Evolutionary conservation across 2,797 vertebrate genomes (phyloP).

Genomic region (Dicrostonyx torquatus): DNA sequence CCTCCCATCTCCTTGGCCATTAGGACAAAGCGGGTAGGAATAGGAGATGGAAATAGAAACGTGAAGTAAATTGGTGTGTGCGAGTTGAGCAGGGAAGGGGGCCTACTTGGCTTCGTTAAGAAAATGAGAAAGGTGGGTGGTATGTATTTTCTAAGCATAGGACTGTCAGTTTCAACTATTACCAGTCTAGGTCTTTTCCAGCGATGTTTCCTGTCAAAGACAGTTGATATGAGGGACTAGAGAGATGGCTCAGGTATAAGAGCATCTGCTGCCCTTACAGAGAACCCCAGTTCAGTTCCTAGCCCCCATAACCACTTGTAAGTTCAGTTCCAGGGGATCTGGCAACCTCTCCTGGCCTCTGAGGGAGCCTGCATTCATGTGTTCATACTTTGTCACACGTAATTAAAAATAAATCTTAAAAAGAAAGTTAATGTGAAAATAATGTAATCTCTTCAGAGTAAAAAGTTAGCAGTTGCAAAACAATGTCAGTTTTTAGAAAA

Average conservation of each 20-base stretch:
- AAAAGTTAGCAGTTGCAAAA: neutral
- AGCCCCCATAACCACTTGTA: too few relatives aligned
- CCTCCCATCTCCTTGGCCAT: neutral
- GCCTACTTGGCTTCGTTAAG: neutral
- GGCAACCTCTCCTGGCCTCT: neutral
- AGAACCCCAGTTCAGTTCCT: too few relatives aligned
- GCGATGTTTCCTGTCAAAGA: neutral
- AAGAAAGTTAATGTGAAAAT: neutral
- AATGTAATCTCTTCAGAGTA: neutral
- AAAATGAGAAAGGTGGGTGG: neutral
- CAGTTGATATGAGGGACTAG: neutral
- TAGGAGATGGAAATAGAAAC: neutral
- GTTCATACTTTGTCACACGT: neutral
- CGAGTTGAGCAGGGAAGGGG: neutral
- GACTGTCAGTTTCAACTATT: neutral
- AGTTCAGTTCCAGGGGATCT: too few relatives aligned
- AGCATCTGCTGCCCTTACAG: too few relatives aligned
- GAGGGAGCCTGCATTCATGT: neutral
- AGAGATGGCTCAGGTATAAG: neutral
- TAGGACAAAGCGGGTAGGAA: neutral
- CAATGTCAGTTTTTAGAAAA: neutral
- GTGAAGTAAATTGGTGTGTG: neutral
- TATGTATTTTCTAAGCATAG: neutral
- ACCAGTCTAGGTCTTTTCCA: neutral
- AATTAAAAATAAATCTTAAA: neutral